Evolutionary conservation across 2,797 vertebrate genomes (phyloP).

Genomic region (Sylvia borin): DNA sequence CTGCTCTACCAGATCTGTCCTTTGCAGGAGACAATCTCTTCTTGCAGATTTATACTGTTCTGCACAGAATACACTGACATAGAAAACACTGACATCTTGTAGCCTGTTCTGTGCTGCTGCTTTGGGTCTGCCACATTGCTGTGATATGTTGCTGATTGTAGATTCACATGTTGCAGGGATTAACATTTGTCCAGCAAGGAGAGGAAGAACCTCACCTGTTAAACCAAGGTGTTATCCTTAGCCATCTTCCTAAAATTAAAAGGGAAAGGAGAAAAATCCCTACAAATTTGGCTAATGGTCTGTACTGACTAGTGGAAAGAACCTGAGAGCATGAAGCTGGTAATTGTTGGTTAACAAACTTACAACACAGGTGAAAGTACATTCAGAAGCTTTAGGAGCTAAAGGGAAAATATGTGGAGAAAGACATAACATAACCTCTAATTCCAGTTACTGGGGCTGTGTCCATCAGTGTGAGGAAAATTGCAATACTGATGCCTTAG

Average conservation of each 20-base stretch:
- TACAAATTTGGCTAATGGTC: neutral
- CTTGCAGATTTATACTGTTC: neutral
- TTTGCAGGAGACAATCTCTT: neutral
- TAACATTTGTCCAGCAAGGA: neutral
- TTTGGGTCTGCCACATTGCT: neutral
- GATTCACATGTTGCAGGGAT: neutral
- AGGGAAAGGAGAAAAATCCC: neutral
- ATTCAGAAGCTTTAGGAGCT: neutral
- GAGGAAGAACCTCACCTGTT: neutral
- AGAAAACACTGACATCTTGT: neutral
- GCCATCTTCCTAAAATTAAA: neutral
- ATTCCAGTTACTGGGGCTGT: neutral
- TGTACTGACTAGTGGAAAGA: neutral
- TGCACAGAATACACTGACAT: neutral
- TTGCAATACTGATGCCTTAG: neutral
- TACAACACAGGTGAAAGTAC: neutral
- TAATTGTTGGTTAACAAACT: neutral
- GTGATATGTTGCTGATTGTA: neutral
- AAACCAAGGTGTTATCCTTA: neutral
- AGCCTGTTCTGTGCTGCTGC: neutral
- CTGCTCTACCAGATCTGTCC: neutral
- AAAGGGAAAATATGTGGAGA: neutral
- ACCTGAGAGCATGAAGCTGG: neutral
- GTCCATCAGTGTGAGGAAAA: neutral
- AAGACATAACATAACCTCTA: neutral